A percentile compares a stretch with the other conserved stretches of the same genome.
Evolutionary conservation across 2,888 invertebrate genomes (phyloP).

Genomic region (Athalia cordata): DNA sequence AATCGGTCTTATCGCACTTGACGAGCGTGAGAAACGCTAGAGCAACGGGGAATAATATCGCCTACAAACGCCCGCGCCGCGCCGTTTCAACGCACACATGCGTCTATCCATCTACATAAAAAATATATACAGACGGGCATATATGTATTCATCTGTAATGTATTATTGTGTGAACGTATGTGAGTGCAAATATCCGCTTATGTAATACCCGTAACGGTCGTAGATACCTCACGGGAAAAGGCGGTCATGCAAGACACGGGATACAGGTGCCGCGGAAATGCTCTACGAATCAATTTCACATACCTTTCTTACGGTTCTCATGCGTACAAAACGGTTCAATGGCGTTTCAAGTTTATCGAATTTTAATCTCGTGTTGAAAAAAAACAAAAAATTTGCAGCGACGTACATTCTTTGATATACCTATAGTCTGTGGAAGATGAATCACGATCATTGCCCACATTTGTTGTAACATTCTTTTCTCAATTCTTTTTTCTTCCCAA

Average conservation of each 20-base stretch:
- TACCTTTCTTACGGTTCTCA: background rate
- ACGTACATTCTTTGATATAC: background rate
- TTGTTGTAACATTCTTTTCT: background rate
- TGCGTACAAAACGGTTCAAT: background rate
- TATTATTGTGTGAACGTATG: too few relatives aligned
- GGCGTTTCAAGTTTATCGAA: background rate
- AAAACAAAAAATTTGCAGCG: background rate
- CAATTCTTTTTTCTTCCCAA: background rate
- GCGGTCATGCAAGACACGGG: slow-evolving; percentile 20
- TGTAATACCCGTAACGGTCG: background rate
- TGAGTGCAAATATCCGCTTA: background rate
- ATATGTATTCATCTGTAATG: background rate
- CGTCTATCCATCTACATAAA: background rate
- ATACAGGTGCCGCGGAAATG: slow-evolving; percentile 9
- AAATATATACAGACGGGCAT: background rate
- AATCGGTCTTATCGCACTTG: slow-evolving; percentile 36
- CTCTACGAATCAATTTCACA: background rate
- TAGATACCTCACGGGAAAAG: background rate
- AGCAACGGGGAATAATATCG: background rate
- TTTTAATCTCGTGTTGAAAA: too few relatives aligned
- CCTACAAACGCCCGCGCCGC: too few relatives aligned
- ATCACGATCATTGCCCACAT: background rate
- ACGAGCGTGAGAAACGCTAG: slow-evolving; percentile 33
- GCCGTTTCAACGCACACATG: background rate
- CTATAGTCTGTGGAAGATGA: background rate